A percentile compares a stretch with the other conserved stretches of the same genome.
These are phyloP conservation scores for Tonatia bakeri DNA, from an alignment of 2,113 vertebrate genomes.

Conservation along the genomic window DNA sequence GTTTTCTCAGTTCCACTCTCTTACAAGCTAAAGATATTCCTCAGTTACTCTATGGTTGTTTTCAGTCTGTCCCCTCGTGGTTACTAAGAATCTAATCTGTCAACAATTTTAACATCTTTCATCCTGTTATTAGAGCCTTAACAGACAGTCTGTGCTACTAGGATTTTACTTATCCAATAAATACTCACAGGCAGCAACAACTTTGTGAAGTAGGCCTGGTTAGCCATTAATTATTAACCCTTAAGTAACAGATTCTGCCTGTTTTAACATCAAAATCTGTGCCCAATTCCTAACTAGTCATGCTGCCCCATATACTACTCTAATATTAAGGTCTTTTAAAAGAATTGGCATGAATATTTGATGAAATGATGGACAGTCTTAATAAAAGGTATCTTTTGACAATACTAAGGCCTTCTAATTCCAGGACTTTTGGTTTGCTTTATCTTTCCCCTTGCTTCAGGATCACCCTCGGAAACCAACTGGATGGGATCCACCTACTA, in stretches of 20 bases:
- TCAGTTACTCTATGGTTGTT: not conserved
- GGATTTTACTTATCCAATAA: slow-evolving; percentile 14
- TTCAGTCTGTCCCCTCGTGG: slow-evolving; percentile 52
- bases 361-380: not conserved
- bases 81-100: slow-evolving; percentile 22
- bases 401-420: slow-evolving; percentile 47
- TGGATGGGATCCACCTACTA: slow-evolving; percentile 92
- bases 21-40: not conserved
- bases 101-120: not conserved
- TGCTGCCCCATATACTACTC: not conserved
- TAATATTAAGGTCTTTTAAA: not conserved
- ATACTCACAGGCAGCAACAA: not conserved
- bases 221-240: not conserved
- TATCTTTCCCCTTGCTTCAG: slow-evolving; percentile 73
- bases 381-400: slow-evolving; percentile 28
- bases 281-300: not conserved
- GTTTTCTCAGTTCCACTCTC: not conserved
- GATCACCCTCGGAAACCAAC: slow-evolving; percentile 93
- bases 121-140: not conserved
- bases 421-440: slow-evolving; percentile 29
- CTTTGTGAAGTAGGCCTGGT: not conserved
- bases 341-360: not conserved
- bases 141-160: not conserved
- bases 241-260: not conserved
- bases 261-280: not conserved